A percentile compares a stretch with the other conserved stretches of the same genome.
Evolutionary conservation across 2,113 vertebrate genomes (phyloP).

Genomic region (Sander lucioperca): DNA sequence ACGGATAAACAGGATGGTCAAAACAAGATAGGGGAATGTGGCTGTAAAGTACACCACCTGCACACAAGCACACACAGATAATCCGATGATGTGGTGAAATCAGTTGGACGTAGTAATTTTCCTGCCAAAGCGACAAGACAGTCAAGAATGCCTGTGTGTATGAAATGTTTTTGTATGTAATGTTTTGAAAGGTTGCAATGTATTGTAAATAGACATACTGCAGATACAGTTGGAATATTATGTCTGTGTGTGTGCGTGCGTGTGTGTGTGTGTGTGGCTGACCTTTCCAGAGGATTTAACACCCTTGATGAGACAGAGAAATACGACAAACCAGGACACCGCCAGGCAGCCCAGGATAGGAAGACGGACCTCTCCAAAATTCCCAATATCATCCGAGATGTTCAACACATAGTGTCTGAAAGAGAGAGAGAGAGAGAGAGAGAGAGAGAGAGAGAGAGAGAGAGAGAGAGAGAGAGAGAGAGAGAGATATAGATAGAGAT

Average conservation of each 20-base stretch:
- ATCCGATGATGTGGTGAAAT: slow-evolving; percentile 10
- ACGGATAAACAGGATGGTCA: slow-evolving; percentile 97
- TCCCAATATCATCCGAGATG: slow-evolving; percentile 94
- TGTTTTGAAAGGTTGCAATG: background rate
- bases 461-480: slow-evolving; percentile 2
- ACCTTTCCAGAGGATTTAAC: slow-evolving; percentile 99
- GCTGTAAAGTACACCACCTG: slow-evolving; percentile 99
- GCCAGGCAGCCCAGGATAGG: slow-evolving; percentile 95
- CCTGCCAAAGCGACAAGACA: background rate
- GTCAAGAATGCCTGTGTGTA: background rate
- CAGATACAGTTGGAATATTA: background rate
- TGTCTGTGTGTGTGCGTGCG: background rate
- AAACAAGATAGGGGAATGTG: slow-evolving; percentile 96
- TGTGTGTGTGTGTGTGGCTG: slow-evolving; percentile 40
- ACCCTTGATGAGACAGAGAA: slow-evolving; percentile 97
- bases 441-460: slow-evolving; percentile 2
- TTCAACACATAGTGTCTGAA: slow-evolving; percentile 92
- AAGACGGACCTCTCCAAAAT: slow-evolving; percentile 93
- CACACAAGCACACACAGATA: slow-evolving; percentile 20
- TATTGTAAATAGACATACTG: background rate
- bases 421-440: background rate
- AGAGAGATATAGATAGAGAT: too few species aligned
- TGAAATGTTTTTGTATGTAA: background rate
- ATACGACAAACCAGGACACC: slow-evolving; percentile 95
- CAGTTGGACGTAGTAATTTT: background rate